These are phyloP conservation scores for Cyclura pinguis DNA, from an alignment of 2,797 vertebrate genomes.

Conservation along the genomic window DNA sequence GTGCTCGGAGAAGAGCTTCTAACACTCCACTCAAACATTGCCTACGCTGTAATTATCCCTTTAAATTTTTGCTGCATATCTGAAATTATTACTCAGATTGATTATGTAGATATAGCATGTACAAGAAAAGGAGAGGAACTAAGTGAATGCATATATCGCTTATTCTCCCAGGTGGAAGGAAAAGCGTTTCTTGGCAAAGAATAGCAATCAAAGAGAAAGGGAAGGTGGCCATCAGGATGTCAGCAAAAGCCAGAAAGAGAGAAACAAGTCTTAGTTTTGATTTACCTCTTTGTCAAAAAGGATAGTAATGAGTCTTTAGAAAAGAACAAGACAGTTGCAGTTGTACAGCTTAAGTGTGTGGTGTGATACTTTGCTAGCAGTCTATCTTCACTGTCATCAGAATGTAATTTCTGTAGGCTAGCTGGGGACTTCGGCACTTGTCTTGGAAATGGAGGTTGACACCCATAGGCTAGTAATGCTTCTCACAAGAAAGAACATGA, in stretches of 20 bases:
- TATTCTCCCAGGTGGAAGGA: slow-evolving; percentile 49
- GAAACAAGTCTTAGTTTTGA: slow-evolving; percentile 17
- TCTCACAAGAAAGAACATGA: slow-evolving; percentile 76
- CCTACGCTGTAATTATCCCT: neutral
- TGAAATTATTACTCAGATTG: neutral
- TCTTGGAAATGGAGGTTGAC: slow-evolving; percentile 78
- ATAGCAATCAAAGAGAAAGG: slow-evolving; percentile 53
- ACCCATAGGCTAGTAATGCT: slow-evolving; percentile 79
- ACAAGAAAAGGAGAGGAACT: slow-evolving; percentile 36
- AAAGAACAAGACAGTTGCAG: slow-evolving; percentile 59
- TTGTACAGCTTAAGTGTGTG: slow-evolving; percentile 57
- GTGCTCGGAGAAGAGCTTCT: neutral
- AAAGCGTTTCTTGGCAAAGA: slow-evolving; percentile 56
- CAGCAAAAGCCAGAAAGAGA: slow-evolving; percentile 22
- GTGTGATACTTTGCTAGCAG: slow-evolving; percentile 72
- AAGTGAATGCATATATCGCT: slow-evolving; percentile 42
- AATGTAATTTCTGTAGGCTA: slow-evolving; percentile 72
- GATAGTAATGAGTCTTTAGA: slow-evolving; percentile 62
- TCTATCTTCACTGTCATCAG: slow-evolving; percentile 73
- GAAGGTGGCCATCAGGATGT: slow-evolving; percentile 27
- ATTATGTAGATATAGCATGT: neutral
- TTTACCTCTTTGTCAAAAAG: slow-evolving; percentile 15
- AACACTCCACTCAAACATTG: neutral
- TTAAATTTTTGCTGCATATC: neutral
- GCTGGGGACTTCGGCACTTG: slow-evolving; percentile 76